phyloP scores from a whole-genome alignment of 2,888 invertebrate genomes.

The Loripinus fragilis region DNA sequence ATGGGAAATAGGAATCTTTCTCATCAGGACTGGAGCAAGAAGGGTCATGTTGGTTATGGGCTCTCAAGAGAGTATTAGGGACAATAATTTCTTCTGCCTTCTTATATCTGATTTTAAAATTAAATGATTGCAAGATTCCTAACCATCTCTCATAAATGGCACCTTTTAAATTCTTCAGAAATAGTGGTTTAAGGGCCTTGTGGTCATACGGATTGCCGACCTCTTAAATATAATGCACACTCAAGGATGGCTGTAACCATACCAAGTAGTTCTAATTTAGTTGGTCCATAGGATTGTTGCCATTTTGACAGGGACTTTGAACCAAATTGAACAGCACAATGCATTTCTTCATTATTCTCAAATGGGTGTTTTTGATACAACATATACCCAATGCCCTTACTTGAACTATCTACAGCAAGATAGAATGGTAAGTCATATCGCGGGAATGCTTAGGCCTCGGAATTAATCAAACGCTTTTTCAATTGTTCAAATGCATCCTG shows the following conservation, averaged over 20 bases:
- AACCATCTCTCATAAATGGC: too few species aligned
- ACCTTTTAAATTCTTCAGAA: slow-evolving; percentile 17
- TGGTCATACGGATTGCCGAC: slow-evolving; percentile 46
- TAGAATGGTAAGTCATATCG: slow-evolving; percentile 48
- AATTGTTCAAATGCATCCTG: too few species aligned
- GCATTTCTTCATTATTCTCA: slow-evolving; percentile 1
- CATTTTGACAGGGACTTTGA: slow-evolving; percentile 46
- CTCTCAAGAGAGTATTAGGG: too few species aligned
- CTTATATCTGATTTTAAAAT: too few species aligned
- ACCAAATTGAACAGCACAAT: slow-evolving; percentile 38
- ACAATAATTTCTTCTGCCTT: too few species aligned
- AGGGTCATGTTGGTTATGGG: too few species aligned
- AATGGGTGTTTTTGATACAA: neutral
- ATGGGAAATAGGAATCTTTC: too few species aligned
- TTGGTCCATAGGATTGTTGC: slow-evolving; percentile 44
- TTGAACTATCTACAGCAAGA: slow-evolving; percentile 49
- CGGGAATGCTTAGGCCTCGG: too few species aligned
- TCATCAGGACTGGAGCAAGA: too few species aligned
- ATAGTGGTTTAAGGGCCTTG: slow-evolving; percentile 39
- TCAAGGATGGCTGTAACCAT: slow-evolving; percentile 29
- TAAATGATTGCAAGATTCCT: too few species aligned
- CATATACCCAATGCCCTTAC: slow-evolving; percentile 25
- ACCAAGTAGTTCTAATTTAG: slow-evolving; percentile 52
- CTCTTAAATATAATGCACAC: slow-evolving; percentile 8
- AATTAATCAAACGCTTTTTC: too few species aligned